A percentile compares a stretch with the other conserved stretches of the same genome.
Conservation (phyloP, 2,113 vertebrate species). For the Ovis canadensis region DNA sequence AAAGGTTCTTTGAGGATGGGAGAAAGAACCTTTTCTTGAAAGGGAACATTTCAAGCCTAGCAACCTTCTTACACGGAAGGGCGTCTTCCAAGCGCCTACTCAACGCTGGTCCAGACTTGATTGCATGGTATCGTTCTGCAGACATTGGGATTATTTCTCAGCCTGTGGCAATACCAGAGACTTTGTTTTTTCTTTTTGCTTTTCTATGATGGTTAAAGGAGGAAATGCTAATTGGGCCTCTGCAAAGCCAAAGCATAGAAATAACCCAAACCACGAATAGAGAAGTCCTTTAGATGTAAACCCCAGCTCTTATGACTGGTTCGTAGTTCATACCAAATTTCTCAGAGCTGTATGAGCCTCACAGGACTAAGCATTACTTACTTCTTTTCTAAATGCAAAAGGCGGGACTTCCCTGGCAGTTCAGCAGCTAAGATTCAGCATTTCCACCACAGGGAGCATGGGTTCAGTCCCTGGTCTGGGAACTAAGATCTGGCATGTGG, state of each 20-base stretch:
- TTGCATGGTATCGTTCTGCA: background rate
- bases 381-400: background rate
- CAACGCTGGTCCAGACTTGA: background rate
- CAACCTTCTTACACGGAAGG: background rate
- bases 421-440: background rate
- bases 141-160: background rate
- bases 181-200: background rate
- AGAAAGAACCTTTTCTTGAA: background rate
- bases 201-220: background rate
- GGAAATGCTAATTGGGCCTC: background rate
- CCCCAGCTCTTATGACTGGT: background rate
- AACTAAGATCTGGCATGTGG: background rate
- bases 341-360: background rate
- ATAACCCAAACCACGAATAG: background rate
- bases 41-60: background rate
- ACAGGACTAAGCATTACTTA: background rate
- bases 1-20: background rate
- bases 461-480: background rate
- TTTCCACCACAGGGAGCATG: background rate
- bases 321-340: background rate
- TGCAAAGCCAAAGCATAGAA: background rate
- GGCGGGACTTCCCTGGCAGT: background rate
- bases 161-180: background rate
- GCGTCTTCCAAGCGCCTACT: background rate
- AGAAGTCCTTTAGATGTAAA: background rate